Evolutionary conservation across 92 coral and sea anemone genomes (phyloP), one percentile per base, ranked within the genome.

Genomic region (Nematostella vectensis): DNA sequence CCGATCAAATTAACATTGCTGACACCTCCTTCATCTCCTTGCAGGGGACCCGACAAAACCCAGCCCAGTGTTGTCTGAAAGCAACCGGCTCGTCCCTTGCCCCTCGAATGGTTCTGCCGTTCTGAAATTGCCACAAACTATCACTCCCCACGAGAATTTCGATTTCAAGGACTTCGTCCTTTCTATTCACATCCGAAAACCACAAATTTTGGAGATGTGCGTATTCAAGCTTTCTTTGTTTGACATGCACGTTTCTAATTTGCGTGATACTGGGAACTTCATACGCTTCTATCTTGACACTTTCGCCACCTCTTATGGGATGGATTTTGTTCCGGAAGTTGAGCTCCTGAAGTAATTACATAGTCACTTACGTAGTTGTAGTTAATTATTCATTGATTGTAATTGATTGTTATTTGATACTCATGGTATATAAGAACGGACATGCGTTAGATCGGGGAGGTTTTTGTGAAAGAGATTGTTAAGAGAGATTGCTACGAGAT

Each of bases 41-140:
- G 48, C 12, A 59, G 12, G 2, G 81, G 87, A 11, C 79, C 72
- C 38, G 80, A 72, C 65, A 72, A 49, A 10, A 79, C 80, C 85
- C 80, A 79, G 4, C 85, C 85, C 25, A 79, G 22, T 3, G 42
- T 10, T 3, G 79, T 72, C 31, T 79, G 76, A 11, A 67, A 19
- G 81, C 80, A 2, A 79, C 86, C 2, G 75, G 79, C 27, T 65
- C 59, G 26, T 47, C 74, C 17, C 21, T 19, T 59, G 58, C 56
- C 65, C 79, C 79, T 49, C 67, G 16, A 43, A 81, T 47, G 22
- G 44, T 48, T 28, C 66, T 58, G 9, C 67, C 67, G 64, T 51
- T 59, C 64, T 76, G 79, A 50, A 76, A 77, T 8, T 39, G 28
- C 84, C 84, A 82, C 8, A 81, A 71, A 36, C 54, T 70, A 48